Conservation (phyloP, 2,113 vertebrate genomes). For the Amphiprion ocellaris region DNA sequence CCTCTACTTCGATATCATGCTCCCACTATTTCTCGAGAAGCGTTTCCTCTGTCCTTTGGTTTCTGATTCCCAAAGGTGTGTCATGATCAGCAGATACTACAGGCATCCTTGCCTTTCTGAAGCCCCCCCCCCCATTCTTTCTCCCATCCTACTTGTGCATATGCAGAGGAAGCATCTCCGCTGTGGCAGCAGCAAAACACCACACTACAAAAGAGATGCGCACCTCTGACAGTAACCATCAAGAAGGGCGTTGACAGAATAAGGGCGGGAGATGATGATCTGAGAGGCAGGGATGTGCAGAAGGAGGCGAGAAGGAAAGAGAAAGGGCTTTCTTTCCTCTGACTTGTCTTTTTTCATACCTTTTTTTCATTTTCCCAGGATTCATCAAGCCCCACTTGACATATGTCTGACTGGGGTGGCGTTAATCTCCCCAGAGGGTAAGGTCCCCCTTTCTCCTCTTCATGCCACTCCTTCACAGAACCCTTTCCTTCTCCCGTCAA, state of each 20-base stretch:
- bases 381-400: slow-evolving; percentile 87
- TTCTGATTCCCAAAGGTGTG: slow-evolving; percentile 78
- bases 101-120: slow-evolving; percentile 45
- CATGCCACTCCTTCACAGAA: slow-evolving; percentile 73
- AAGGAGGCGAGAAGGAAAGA: slow-evolving; percentile 76
- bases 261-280: slow-evolving; percentile 87
- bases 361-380: slow-evolving; percentile 74
- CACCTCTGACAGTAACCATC: slow-evolving; percentile 86
- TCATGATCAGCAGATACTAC: slow-evolving; percentile 72
- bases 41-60: slow-evolving; percentile 69
- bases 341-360: slow-evolving; percentile 71
- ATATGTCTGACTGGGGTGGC: slow-evolving; percentile 82
- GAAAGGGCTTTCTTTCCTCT: slow-evolving; percentile 79
- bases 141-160: slow-evolving; percentile 80
- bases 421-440: slow-evolving; percentile 84
- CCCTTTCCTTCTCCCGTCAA: slow-evolving; percentile 74
- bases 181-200: slow-evolving; percentile 80
- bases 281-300: slow-evolving; percentile 81
- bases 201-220: slow-evolving; percentile 84
- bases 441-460: slow-evolving; percentile 71
- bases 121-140: slow-evolving; percentile 19
- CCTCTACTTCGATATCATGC: slow-evolving; percentile 48
- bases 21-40: slow-evolving; percentile 45
- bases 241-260: slow-evolving; percentile 88
- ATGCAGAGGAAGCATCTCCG: slow-evolving; percentile 84